Conservation (phyloP, 2,888 invertebrate species). For the Thalpophila matura region DNA sequence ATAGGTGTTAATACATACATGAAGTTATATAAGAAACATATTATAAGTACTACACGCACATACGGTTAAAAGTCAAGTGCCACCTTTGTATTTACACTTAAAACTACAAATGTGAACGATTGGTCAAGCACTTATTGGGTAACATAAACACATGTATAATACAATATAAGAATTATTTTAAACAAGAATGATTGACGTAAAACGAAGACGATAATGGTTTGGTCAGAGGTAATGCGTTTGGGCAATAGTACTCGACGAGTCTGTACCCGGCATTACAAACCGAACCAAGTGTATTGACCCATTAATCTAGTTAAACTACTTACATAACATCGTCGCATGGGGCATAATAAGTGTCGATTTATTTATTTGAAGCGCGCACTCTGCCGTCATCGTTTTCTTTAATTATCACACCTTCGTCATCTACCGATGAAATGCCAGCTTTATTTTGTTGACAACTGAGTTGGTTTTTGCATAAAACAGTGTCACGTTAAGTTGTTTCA, state of each 20-base stretch:
- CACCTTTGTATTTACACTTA: constrained; percentile 25
- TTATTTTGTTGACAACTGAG: constrained; percentile 35
- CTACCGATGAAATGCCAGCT: constrained; percentile 42
- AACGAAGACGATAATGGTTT: constrained; percentile 40
- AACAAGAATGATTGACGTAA: constrained; percentile 64
- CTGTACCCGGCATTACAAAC: constrained; percentile 48
- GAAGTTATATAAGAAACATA: constrained; percentile 25
- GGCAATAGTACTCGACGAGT: constrained; percentile 51
- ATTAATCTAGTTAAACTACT: constrained; percentile 80
- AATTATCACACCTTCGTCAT: constrained; percentile 69
- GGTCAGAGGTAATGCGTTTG: constrained; percentile 48
- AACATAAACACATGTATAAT: constrained; percentile 46
- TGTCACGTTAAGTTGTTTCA: constrained; percentile 49
- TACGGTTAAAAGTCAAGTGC: constrained; percentile 30
- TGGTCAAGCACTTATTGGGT: constrained; percentile 58
- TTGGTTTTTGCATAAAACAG: constrained; percentile 41
- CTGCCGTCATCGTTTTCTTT: constrained; percentile 74
- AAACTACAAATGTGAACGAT: constrained; percentile 60
- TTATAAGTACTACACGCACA: constrained; percentile 10
- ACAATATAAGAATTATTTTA: constrained; percentile 56
- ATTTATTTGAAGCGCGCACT: constrained; percentile 74
- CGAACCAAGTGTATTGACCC: constrained; percentile 77
- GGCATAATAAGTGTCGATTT: constrained; percentile 76
- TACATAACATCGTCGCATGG: constrained; percentile 75
- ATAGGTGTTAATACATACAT: constrained; percentile 2